Evolutionary conservation across 2,113 vertebrate species (phyloP), one percentile per base, ranked within the genome.

Genomic region (Dicrurus megarhynchus): DNA sequence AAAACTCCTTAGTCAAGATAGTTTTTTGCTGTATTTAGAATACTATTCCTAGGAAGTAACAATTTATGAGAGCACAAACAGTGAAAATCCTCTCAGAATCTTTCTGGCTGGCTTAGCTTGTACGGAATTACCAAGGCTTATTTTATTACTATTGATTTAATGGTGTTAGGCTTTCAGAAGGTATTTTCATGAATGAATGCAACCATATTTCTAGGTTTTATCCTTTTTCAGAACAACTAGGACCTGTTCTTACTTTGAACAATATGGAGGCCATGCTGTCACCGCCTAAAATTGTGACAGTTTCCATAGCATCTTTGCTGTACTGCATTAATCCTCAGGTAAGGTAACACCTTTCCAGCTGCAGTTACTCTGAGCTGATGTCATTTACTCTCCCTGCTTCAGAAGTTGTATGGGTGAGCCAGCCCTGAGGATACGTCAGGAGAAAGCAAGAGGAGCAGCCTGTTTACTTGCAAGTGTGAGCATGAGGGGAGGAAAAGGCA

Each of bases 71-170:
- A 75, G 56, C 85, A 76, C 18, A 87, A 88, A 57, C n/a, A 65
- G 23, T 69, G 50, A 73, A 93, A 96, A 90, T 92, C 78, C 52
- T 87, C 61, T 95, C 50, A 50, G 41, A 89, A 91, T 91, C 49
- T 49, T 91, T 87, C 16, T 73, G 53, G 9, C 41, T 68, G 22
- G 19, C 37, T 93, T 91, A 91, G 52, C 41, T 87, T 92, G 35
- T 59, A 37, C 13, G n/a, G 77, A 84, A 68, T 94, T 94, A 87
- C 37, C 27, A 87, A 78, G 35, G 53, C 41, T 91, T 82, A 77
- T 89, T 94, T 71, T 84, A 78, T 82, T 92, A 49, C 69, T 68
- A 35, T 33, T 37, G 35, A n/a, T 93, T 87, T 96, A 78, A 46
- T 19, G 26, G 30, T 53, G 23, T 92, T 90, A 71, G 14, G 9